phyloP scores from a whole-genome alignment of 1,140 invertebrate species.

The Propsilocerus akamusi region DNA sequence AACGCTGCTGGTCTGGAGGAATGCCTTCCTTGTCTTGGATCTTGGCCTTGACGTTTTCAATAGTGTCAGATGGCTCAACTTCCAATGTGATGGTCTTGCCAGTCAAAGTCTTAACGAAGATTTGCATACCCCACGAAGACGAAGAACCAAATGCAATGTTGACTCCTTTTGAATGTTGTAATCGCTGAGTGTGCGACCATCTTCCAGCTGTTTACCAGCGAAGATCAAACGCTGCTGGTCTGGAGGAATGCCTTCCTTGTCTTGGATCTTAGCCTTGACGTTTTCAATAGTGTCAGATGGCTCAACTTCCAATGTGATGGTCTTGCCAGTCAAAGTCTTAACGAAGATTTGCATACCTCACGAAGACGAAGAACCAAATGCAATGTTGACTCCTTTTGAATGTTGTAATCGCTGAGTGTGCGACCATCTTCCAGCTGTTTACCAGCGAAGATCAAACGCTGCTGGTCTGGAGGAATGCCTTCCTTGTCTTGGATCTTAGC shows the following conservation, averaged over 20 bases:
- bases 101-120: constrained; percentile 56
- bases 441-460: constrained; percentile 43
- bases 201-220: constrained; percentile 49
- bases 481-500: constrained; percentile 50
- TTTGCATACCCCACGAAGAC: constrained; percentile 48
- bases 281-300: constrained; percentile 57
- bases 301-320: constrained; percentile 55
- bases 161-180: constrained; percentile 61
- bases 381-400: constrained; percentile 18
- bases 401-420: constrained; percentile 49
- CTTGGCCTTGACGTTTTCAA: constrained; percentile 62
- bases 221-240: constrained; percentile 43
- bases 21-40: constrained; percentile 58
- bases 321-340: constrained; percentile 54
- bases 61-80: constrained; percentile 56
- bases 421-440: constrained; percentile 53
- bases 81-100: constrained; percentile 61
- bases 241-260: constrained; percentile 45
- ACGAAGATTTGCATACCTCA: constrained; percentile 53
- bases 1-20: constrained; percentile 46
- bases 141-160: constrained; percentile 43
- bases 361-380: constrained; percentile 48
- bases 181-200: constrained; percentile 36
- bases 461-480: constrained; percentile 41
- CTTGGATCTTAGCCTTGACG: constrained; percentile 58